Conservation (phyloP, 2,113 vertebrate species). For the Mus pahari region DNA sequence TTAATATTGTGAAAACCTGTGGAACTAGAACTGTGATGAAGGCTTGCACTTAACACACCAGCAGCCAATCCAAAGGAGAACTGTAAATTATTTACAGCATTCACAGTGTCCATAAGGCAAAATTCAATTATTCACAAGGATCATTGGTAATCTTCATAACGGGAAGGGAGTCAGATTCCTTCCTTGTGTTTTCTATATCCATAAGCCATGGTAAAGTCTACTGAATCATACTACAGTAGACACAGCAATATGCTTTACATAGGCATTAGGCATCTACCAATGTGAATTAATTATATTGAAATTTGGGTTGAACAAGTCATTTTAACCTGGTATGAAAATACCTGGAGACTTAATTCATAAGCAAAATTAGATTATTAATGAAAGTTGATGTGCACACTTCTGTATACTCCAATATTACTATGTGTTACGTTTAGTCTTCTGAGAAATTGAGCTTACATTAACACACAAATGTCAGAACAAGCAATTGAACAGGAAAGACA, state of each 20-base stretch:
- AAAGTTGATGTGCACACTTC: not conserved
- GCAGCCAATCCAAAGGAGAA: not conserved
- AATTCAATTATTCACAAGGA: constrained; percentile 61
- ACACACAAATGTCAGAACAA: not conserved
- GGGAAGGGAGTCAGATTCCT: constrained; percentile 3
- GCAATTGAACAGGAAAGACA: not conserved
- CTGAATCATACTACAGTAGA: not conserved
- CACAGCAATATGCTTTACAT: not conserved
- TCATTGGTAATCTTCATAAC: constrained; percentile 61
- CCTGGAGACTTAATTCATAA: not conserved
- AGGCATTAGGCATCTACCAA: not conserved
- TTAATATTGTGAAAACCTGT: not conserved
- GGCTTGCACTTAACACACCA: not conserved
- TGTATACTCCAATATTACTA: not conserved
- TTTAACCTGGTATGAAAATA: not conserved
- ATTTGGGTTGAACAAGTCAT: not conserved
- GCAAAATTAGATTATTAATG: not conserved
- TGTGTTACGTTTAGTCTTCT: not conserved
- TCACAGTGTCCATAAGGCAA: constrained; percentile 38
- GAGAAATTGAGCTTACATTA: not conserved
- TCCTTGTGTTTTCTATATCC: not conserved
- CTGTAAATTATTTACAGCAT: constrained; percentile 58
- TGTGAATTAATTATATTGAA: not conserved
- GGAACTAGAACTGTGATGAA: not conserved
- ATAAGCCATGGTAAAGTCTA: not conserved